A percentile compares a stretch with the other conserved stretches of the same genome.
Conservation (phyloP, 2,888 invertebrate genomes). For the Malthinus flaveolus region DNA sequence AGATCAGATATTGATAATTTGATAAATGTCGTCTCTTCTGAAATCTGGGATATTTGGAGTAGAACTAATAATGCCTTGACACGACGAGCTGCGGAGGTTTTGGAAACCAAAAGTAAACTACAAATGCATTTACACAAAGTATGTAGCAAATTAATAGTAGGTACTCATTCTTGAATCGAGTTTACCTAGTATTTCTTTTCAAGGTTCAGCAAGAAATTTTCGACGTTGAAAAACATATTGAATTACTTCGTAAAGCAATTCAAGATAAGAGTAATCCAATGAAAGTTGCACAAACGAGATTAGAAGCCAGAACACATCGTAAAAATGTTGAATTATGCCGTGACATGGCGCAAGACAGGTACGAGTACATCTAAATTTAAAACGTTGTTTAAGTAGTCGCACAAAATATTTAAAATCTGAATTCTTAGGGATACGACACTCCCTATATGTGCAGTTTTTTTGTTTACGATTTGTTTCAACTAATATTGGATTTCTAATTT, state of each 20-base stretch:
- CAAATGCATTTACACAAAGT: slow-evolving; percentile 79
- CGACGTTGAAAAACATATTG: slow-evolving; percentile 89
- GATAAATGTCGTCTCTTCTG: slow-evolving; percentile 76
- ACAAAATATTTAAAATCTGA: too few relatives aligned
- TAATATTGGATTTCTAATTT: not conserved
- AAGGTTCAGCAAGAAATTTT: slow-evolving; percentile 89
- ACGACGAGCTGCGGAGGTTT: slow-evolving; percentile 72
- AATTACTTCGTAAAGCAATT: slow-evolving; percentile 85
- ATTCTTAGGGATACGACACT: too few relatives aligned
- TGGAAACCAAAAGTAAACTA: slow-evolving; percentile 83
- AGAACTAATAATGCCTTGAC: slow-evolving; percentile 81
- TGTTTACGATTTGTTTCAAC: not conserved
- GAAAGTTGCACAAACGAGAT: slow-evolving; percentile 85
- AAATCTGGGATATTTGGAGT: slow-evolving; percentile 89
- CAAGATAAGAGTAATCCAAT: slow-evolving; percentile 84
- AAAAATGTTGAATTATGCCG: slow-evolving; percentile 89
- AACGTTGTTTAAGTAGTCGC: too few relatives aligned
- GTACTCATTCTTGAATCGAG: too few relatives aligned
- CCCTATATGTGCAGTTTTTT: too few relatives aligned
- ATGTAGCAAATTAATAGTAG: too few relatives aligned
- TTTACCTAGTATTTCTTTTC: too few relatives aligned
- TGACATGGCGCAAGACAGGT: slow-evolving; percentile 82
- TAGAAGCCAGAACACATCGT: slow-evolving; percentile 86
- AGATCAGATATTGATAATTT: slow-evolving; percentile 77
- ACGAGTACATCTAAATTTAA: too few relatives aligned